A percentile compares a stretch with the other conserved stretches of the same genome.
Evolutionary conservation across 2,888 invertebrate genomes (phyloP).

Genomic region (Pecten maximus): DNA sequence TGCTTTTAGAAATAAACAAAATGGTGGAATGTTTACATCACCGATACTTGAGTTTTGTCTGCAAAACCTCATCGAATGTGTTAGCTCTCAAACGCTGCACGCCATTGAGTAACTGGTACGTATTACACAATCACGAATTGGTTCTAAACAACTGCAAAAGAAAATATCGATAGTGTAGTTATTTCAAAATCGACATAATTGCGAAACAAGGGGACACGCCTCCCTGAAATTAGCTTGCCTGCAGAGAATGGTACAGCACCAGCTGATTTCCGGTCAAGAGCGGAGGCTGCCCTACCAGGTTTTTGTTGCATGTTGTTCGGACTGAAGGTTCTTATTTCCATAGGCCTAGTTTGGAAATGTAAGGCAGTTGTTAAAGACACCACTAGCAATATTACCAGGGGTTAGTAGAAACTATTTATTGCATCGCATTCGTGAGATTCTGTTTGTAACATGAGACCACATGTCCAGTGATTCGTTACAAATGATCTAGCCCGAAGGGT

Average conservation of each 20-base stretch:
- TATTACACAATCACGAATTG: not conserved
- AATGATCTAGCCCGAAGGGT: too few species aligned
- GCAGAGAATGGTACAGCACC: not conserved
- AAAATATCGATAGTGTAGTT: not conserved
- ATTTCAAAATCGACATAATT: not conserved
- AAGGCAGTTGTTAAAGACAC: too few species aligned
- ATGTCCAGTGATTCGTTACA: too few species aligned
- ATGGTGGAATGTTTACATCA: constrained; percentile 22
- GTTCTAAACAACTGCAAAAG: not conserved
- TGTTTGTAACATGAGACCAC: too few species aligned
- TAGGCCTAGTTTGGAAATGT: too few species aligned
- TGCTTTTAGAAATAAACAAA: not conserved
- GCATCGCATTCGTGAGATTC: too few species aligned
- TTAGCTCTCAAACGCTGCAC: not conserved
- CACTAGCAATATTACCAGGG: too few species aligned
- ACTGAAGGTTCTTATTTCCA: not conserved
- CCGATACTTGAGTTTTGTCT: not conserved
- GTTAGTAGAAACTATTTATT: too few species aligned
- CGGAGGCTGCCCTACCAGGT: not conserved
- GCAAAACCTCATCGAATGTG: not conserved
- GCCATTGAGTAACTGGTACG: not conserved
- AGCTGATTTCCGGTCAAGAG: not conserved
- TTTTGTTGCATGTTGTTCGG: not conserved
- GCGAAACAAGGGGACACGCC: not conserved
- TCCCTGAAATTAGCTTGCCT: not conserved